Evolutionary conservation across 2,888 invertebrate genomes (phyloP).

Genomic region (Philhelius pedissequus): DNA sequence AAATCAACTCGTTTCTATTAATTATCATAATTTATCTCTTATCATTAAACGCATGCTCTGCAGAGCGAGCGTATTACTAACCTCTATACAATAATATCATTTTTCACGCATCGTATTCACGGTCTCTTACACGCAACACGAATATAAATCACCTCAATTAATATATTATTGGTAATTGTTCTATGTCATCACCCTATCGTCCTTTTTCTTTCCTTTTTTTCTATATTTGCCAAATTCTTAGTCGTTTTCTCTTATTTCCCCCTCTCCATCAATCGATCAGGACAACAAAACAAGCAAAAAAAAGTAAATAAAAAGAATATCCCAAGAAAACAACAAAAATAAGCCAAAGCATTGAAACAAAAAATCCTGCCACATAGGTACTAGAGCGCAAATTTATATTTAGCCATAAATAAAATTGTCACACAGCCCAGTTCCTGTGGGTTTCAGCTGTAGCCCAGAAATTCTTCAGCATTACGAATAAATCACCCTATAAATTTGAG

Average conservation of each 20-base stretch:
- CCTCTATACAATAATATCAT: constrained; percentile 45
- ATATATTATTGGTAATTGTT: constrained; percentile 55
- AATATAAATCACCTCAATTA: constrained; percentile 58
- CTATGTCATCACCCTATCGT: constrained; percentile 50
- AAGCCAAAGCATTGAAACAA: neutral
- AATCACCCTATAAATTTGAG: constrained; percentile 60
- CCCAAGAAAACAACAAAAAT: constrained; percentile 1
- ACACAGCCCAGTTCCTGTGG: constrained; percentile 50
- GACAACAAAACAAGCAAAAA: constrained; percentile 4
- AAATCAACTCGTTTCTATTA: constrained; percentile 30
- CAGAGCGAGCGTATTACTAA: neutral
- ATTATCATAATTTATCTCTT: constrained; percentile 42
- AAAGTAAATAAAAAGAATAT: constrained; percentile 15
- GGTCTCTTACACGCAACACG: constrained; percentile 2
- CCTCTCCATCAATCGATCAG: constrained; percentile 32
- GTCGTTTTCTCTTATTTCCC: neutral
- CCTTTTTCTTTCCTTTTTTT: too few relatives aligned
- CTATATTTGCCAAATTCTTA: neutral
- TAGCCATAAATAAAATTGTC: constrained; percentile 59
- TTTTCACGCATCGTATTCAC: constrained; percentile 58
- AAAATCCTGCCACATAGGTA: constrained; percentile 35
- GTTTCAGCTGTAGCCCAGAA: constrained; percentile 35
- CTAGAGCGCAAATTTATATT: constrained; percentile 61
- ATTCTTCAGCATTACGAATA: constrained; percentile 48
- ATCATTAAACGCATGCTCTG: constrained; percentile 33